Evolutionary conservation across 2,797 vertebrate species (phyloP), one percentile per base, ranked within the genome.

Genomic region (Mus minutoides): DNA sequence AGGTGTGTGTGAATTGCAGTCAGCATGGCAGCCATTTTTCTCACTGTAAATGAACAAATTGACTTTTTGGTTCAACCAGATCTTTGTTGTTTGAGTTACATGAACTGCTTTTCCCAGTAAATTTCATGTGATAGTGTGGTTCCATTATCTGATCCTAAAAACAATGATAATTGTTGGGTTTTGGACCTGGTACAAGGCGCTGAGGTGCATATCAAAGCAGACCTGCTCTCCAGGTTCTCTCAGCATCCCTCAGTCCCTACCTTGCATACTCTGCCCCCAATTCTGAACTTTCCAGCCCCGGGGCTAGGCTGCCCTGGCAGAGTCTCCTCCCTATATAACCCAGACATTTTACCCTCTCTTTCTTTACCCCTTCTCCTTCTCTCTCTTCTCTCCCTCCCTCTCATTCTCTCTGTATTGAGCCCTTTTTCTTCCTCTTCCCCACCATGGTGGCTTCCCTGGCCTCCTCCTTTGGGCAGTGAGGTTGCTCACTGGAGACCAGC

Each of bases 111-210:
- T 73, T 94, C 56, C 58, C 56, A 84, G 69, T 62, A 96, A 77
- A 85, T 80, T 94, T 93, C 79, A 80, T 91, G 34, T 96, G 86
- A 94, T 54, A 93, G 0, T 88, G 49, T 58, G 56, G 79, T 96
- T 96, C 60, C 96, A 34, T 64, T 96, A 60, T 83, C 95, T 91
- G 88, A n/a, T 78, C 84, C 22, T 96, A 84, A 90, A 92, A 84
- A 76, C 69, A 95, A 71, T 31, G 90, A 75, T 83, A 69, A 69
- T 69, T n/a, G 34, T 69, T 69, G n/a, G 34, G 16, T 17, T 69
- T 17, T 19, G 16, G 67, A n/a, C 34, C 31, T 2, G 6, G 67
- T 6, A 17, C 34, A 17, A n/a, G 31, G 34, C 34, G n/a, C 67
- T 69, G 34, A 69, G 67, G 67, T 69, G 6, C 34, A n/a, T 69